These are phyloP conservation scores for Dunckerocampus dactyliophorus DNA, from an alignment of 2,113 vertebrate genomes.

Conservation along the genomic window DNA sequence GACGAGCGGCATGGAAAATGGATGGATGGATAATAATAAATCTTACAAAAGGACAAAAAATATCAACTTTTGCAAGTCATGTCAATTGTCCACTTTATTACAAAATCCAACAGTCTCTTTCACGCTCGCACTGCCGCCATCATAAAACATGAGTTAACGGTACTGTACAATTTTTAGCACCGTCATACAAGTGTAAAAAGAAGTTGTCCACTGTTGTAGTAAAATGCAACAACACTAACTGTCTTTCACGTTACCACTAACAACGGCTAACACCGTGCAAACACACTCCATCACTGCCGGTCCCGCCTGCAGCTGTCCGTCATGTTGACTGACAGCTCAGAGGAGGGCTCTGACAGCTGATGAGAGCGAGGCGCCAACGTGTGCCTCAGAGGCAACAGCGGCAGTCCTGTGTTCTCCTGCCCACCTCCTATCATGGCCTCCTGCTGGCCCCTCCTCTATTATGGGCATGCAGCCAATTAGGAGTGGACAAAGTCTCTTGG, in stretches of 20 bases:
- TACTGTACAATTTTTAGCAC: not conserved
- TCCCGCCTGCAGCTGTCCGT: slow-evolving; percentile 46
- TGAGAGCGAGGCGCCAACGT: slow-evolving; percentile 64
- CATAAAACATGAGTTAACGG: too few species aligned
- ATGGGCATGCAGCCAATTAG: slow-evolving; percentile 39
- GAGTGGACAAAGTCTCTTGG: slow-evolving; percentile 25
- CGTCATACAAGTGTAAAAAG: not conserved
- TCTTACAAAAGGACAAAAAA: too few species aligned
- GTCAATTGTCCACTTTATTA: too few species aligned
- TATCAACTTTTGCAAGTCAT: too few species aligned
- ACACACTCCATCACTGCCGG: slow-evolving; percentile 8
- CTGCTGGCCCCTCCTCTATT: slow-evolving; percentile 35
- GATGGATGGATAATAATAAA: too few species aligned
- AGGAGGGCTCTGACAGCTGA: slow-evolving; percentile 65
- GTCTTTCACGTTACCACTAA: slow-evolving; percentile 14
- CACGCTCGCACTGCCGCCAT: too few species aligned
- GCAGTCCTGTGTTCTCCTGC: slow-evolving; percentile 65
- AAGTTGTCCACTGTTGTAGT: not conserved
- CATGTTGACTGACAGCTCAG: slow-evolving; percentile 62
- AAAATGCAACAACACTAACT: not conserved
- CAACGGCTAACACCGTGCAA: slow-evolving; percentile 8
- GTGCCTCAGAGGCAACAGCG: slow-evolving; percentile 70
- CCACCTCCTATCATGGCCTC: slow-evolving; percentile 45
- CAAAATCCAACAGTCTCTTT: too few species aligned
- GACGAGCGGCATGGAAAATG: too few species aligned